Evolutionary conservation across 2,797 vertebrate species (phyloP), one percentile per base, ranked within the genome.

Genomic region (Synaphobranchus kaupii): DNA sequence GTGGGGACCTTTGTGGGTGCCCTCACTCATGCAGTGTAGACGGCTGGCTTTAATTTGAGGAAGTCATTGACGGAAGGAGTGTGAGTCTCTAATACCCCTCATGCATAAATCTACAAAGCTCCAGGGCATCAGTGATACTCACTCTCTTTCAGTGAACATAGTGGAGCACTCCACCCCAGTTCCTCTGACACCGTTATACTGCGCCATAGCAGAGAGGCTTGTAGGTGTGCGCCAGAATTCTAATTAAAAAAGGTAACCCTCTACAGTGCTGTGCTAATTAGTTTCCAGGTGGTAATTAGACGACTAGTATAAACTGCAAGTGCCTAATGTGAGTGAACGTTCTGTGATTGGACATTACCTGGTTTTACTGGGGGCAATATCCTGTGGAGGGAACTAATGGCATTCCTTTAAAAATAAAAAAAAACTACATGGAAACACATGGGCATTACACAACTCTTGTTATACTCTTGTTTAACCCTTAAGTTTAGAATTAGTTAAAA

Each of bases 211-310:
- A 44, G 68, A 12, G 12, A 44, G 31, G 13, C 71, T n/a, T 39
- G 34, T 76, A 76, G 73, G 73, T 76, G 73, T 76, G 39, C 15
- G 3, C 15, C 73, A 39, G 31, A 44, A 76, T 76, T 20, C 73
- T 44, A 76, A 76, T 76, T 73, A 44, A 76, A 89, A 87, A 63
- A 87, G 66, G 84, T 52, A 82, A 8, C 82, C 68, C 84, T 86
- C 47, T 63, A 88, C 76, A 68, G 76, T 56, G 83, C 86, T 88
- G 73, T n/a, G 76, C 84, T 68, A 91, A 90, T 92, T 86, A 91
- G 85, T 83, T 84, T 71, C 44, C 85, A 88, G 84, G 87, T 88
- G 87, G 56, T 91, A 90, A 91, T 89, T 89, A 87, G 50, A 87
- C 88, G 89, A 88, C 88, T 87, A 87, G 89, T 85, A 87, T 83